These are phyloP conservation scores for Calypte anna DNA, from an alignment of 2,113 vertebrate species.

Conservation along the genomic window DNA sequence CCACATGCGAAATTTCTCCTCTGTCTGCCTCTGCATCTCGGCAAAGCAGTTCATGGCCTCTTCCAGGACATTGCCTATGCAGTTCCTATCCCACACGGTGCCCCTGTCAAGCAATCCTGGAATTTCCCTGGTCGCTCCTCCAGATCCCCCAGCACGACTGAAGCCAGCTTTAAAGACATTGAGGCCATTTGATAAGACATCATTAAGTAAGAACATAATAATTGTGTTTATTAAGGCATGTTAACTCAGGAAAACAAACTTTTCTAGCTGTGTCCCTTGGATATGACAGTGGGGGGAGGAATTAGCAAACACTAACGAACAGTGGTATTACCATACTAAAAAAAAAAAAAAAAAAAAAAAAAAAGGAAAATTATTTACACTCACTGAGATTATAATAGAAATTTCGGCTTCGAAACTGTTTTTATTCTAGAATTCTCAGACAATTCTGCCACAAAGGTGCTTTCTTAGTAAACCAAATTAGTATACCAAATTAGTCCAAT, in stretches of 20 bases:
- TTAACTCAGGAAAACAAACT: constrained; percentile 66
- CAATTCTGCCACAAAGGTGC: not conserved
- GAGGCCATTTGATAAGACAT: constrained; percentile 91
- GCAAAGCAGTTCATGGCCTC: constrained; percentile 93
- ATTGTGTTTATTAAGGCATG: constrained; percentile 72
- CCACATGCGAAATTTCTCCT: constrained; percentile 90
- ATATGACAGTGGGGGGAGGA: not conserved
- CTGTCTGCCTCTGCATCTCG: constrained; percentile 92
- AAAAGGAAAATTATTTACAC: not conserved
- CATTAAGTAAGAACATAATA: constrained; percentile 66
- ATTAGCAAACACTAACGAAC: constrained; percentile 34
- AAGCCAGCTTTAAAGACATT: constrained; percentile 97
- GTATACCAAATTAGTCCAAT: not conserved
- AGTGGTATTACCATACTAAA: not conserved
- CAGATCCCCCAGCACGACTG: constrained; percentile 86
- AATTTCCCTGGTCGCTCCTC: constrained; percentile 86
- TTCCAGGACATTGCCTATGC: constrained; percentile 91
- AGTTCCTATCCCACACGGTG: constrained; percentile 88
- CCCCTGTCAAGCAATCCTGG: constrained; percentile 89
- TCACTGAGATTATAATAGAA: not conserved
- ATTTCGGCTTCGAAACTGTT: not conserved
- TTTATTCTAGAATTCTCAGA: constrained; percentile 22
- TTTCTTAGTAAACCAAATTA: constrained; percentile 1
- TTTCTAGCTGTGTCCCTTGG: constrained; percentile 27
- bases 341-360: too few species aligned